These are phyloP conservation scores for Monopterus albus DNA, from an alignment of 2,113 vertebrate species.

Conservation along the genomic window DNA sequence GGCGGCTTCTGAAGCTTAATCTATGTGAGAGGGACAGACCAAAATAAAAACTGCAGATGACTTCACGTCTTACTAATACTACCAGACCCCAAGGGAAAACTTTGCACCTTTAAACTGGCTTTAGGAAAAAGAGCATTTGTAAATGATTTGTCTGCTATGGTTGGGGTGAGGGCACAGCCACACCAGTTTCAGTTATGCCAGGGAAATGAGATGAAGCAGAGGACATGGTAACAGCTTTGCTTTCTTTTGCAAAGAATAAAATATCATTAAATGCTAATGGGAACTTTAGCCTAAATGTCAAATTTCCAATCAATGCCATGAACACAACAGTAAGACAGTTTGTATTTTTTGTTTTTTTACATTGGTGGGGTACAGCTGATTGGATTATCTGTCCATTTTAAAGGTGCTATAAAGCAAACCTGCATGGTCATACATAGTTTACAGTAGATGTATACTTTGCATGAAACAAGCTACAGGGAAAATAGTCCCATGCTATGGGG, in stretches of 20 bases:
- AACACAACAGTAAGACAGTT: not conserved
- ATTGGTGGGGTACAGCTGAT: not conserved
- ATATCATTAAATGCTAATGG: constrained; percentile 36
- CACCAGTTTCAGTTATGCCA: constrained; percentile 35
- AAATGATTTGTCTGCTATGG: constrained; percentile 59
- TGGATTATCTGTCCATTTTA: not conserved
- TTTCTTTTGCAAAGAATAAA: constrained; percentile 34
- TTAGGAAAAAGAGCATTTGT: constrained; percentile 36
- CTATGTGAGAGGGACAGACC: constrained; percentile 41
- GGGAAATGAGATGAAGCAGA: constrained; percentile 35
- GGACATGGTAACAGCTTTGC: constrained; percentile 28
- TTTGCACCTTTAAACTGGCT: constrained; percentile 41
- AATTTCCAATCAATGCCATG: constrained; percentile 34
- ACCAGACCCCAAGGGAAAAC: constrained; percentile 37
- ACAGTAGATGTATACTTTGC: too few species aligned
- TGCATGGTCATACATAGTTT: too few species aligned
- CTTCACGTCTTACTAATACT: constrained; percentile 52
- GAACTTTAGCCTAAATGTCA: constrained; percentile 44
- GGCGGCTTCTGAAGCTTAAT: constrained; percentile 67
- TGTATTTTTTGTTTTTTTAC: not conserved
- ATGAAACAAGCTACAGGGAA: too few species aligned
- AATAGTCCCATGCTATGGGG: too few species aligned
- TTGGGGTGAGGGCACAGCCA: constrained; percentile 26
- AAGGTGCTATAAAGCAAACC: not conserved
- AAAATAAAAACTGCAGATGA: constrained; percentile 59